Conservation (phyloP, 2,113 vertebrate genomes). For the Emydura subglobosa region DNA sequence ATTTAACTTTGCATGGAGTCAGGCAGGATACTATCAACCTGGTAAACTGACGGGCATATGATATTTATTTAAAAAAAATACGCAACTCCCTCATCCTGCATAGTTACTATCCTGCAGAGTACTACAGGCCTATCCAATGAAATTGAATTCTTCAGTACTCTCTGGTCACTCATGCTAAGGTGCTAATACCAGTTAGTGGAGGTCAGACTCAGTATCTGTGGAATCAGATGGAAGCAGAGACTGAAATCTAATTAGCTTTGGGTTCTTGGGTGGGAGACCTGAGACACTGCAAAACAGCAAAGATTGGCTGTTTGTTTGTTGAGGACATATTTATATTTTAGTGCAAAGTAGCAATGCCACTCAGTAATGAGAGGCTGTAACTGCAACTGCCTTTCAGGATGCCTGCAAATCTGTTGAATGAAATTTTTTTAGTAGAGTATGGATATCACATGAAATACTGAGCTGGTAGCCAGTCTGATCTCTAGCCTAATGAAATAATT, state of each 20-base stretch:
- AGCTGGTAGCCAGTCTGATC: neutral
- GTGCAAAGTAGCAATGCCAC: neutral
- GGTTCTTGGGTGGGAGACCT: neutral
- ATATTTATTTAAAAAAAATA: neutral
- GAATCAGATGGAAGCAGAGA: neutral
- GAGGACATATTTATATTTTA: neutral
- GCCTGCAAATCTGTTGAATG: neutral
- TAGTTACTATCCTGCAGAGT: neutral
- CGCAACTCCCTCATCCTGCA: neutral
- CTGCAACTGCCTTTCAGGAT: neutral
- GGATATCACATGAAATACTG: neutral
- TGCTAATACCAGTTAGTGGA: neutral
- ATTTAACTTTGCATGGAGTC: neutral
- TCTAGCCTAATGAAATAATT: neutral
- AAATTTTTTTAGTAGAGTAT: neutral
- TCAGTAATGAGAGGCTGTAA: neutral
- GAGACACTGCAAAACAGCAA: neutral
- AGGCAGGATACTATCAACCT: neutral
- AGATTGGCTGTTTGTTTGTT: neutral
- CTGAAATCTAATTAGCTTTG: neutral
- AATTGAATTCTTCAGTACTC: neutral
- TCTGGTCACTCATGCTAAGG: neutral
- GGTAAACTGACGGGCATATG: neutral
- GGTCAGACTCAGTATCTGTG: neutral
- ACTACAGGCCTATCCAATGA: neutral